Evolutionary conservation across 1,140 invertebrate species (phyloP).

Genomic region (Drosophila nannoptera): DNA sequence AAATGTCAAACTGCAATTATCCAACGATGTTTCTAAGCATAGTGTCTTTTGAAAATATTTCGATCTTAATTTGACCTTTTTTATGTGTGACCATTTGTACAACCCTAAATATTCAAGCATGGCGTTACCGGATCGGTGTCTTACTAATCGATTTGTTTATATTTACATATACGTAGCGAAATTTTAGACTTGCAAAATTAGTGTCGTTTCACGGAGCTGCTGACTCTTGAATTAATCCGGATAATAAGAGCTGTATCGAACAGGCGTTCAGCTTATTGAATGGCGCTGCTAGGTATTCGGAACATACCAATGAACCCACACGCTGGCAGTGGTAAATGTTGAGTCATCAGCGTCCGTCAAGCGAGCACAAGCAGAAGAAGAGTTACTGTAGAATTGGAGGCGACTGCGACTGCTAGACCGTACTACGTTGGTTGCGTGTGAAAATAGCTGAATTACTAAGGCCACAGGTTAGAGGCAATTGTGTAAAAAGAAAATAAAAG

Average conservation of each 20-base stretch:
- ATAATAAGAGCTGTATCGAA: neutral
- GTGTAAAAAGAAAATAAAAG: conserved; percentile 43
- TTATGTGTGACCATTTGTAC: neutral
- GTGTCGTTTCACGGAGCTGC: conserved; percentile 18
- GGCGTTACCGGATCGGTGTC: conserved; percentile 17
- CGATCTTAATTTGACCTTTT: no score
- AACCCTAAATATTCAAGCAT: neutral
- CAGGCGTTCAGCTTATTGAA: conserved; percentile 31
- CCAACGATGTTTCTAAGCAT: neutral
- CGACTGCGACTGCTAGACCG: conserved; percentile 34
- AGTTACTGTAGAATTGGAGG: conserved; percentile 40
- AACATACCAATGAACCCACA: conserved; percentile 10
- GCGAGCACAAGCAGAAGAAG: conserved; percentile 17
- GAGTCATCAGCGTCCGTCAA: conserved; percentile 59
- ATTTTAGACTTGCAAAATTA: conserved; percentile 25
- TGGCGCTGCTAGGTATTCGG: conserved; percentile 9
- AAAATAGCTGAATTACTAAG: conserved; percentile 11
- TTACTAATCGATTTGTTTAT: conserved; percentile 54
- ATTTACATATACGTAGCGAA: conserved; percentile 49
- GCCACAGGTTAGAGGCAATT: conserved; percentile 53
- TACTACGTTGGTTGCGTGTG: conserved; percentile 38
- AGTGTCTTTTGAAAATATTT: no score
- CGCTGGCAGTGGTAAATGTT: conserved; percentile 53
- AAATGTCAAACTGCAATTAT: neutral
- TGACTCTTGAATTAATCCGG: neutral